Base-by-base conservation (phyloP, 1,140 invertebrate species). In the Drosophila athabasca region DNA sequence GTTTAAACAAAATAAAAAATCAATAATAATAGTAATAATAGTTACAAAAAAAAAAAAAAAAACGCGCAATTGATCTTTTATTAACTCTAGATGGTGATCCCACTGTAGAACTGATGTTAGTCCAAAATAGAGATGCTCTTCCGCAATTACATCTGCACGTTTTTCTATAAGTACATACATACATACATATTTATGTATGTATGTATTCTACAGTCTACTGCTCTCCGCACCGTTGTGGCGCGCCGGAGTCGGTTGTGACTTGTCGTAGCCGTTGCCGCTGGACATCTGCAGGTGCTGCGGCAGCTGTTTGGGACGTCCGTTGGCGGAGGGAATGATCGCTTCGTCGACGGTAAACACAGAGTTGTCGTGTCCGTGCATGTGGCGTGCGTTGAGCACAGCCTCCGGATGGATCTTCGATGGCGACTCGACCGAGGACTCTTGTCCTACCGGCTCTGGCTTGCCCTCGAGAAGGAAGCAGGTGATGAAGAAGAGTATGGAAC, bases 401-500 rank as follows among this genome's bases (percentile, higher is more conserved):
- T 89, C 76, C 24, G 66, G 71, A 62, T 84, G 66, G 39, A 45
- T 71, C 59, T 85, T 74, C 5, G 35, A 39, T 4, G 73, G 62
- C 6, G 79, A 60, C 11, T 79, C 75, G 19, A 39, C 35, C 11
- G 35, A 39, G 4, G 45, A 62, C 39, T 87, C 65, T 31, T 9
- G 22, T 2, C 29, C 9, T 8, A 49, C 52, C 7, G 62, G 8
- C 11, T 61, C 51, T 6, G 64, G 26, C 62, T 91, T 91, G 39
- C 90, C 90, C 5, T 91, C 90, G 17, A 91, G 72, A 50, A 91
- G 50, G 73, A 91, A 91, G 54, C 87, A 90, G 1, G 87, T 90
- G 59, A 91, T 80, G 19, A 91, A 81, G 79, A 91, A 91, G 8
- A 91, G 81, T 9, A 91, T 83, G 1, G 90, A 91, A 58, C 90